Conservation (phyloP, 2,113 vertebrate species). For the Hymenochirus boettgeri region DNA sequence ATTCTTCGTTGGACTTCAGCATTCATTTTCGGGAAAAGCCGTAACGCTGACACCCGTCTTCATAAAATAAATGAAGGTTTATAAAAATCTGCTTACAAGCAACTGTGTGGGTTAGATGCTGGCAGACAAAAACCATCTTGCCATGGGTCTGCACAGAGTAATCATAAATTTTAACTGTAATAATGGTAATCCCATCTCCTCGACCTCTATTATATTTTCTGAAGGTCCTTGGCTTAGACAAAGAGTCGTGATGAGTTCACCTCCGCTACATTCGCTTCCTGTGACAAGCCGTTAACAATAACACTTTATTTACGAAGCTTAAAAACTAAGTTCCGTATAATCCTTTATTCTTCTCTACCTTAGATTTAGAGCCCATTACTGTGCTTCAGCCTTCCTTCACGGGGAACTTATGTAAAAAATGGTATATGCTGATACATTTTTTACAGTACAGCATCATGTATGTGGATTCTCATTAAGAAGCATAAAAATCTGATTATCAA, state of each 20-base stretch:
- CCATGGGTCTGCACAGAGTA: background rate
- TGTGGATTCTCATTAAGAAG: background rate
- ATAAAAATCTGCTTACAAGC: background rate
- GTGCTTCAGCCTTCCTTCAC: background rate
- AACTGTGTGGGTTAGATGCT: slow-evolving; percentile 6
- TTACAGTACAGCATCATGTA: background rate
- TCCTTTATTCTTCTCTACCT: background rate
- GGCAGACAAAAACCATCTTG: slow-evolving; percentile 4
- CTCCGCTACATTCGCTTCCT: background rate
- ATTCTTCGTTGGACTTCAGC: background rate
- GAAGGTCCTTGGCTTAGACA: slow-evolving; percentile 16
- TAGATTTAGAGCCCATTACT: background rate
- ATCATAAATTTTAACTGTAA: slow-evolving; percentile 32
- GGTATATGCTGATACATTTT: background rate
- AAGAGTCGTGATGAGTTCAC: background rate
- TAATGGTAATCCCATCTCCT: slow-evolving; percentile 16
- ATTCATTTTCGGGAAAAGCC: background rate
- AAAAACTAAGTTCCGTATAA: background rate
- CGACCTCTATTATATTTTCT: slow-evolving; percentile 24
- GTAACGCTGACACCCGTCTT: background rate
- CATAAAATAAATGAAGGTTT: background rate
- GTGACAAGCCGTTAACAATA: background rate
- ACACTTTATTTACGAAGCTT: background rate
- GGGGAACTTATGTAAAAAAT: background rate
- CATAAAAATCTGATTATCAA: background rate